Evolutionary conservation across 1,140 invertebrate species (phyloP).

Genomic region (Dryas iulia): DNA sequence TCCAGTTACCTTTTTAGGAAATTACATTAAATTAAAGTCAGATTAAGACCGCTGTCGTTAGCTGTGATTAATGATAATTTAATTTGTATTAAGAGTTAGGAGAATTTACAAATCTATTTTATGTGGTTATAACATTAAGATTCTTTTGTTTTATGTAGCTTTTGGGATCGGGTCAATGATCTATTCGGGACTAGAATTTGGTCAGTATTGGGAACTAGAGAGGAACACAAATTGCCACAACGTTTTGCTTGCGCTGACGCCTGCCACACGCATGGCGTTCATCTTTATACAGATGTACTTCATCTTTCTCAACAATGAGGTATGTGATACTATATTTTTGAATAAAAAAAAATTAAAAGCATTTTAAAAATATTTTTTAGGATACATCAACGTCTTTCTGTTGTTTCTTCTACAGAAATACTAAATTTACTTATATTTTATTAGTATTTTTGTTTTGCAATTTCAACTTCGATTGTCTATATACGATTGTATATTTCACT

Average conservation of each 20-base stretch:
- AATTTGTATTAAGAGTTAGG: not conserved
- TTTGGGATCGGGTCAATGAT: slow-evolving; percentile 98
- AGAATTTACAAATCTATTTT: not conserved
- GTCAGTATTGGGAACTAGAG: slow-evolving; percentile 95
- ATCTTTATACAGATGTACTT: slow-evolving; percentile 98
- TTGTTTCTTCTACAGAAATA: too few relatives aligned
- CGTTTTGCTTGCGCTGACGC: slow-evolving; percentile 91
- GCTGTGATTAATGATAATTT: not conserved
- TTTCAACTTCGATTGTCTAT: too few relatives aligned
- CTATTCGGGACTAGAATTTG: slow-evolving; percentile 95
- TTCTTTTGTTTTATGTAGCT: slow-evolving; percentile 80
- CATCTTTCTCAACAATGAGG: slow-evolving; percentile 96
- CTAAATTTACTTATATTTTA: too few relatives aligned
- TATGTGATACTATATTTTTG: slow-evolving; percentile 53
- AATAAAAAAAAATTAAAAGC: too few relatives aligned
- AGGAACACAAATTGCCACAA: slow-evolving; percentile 92
- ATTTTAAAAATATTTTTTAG: too few relatives aligned
- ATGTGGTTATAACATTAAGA: not conserved
- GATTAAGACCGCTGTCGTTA: not conserved
- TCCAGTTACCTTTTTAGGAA: not conserved
- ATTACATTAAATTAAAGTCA: not conserved
- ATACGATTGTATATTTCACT: too few relatives aligned
- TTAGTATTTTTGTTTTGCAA: too few relatives aligned
- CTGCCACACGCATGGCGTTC: slow-evolving; percentile 93
- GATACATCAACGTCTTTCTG: too few relatives aligned